A percentile compares a stretch with the other conserved stretches of the same genome.
phyloP scores from a whole-genome alignment of 2,113 vertebrate genomes.

The Vimba vimba region DNA sequence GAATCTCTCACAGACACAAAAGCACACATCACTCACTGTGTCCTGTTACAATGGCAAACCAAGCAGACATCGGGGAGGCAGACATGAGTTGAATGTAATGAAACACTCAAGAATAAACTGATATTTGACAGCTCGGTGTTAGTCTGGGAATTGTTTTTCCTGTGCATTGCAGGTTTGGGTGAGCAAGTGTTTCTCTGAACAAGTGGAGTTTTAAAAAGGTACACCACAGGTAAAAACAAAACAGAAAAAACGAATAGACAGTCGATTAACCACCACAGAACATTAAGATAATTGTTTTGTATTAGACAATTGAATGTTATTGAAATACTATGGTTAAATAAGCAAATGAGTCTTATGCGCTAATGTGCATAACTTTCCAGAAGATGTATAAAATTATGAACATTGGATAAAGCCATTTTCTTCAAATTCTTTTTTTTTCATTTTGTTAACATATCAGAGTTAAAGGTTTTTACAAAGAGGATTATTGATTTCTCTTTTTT shows the following conservation, averaged over 20 bases:
- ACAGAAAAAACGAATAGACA: background rate
- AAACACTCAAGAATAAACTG: conserved; percentile 16
- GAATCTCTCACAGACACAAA: background rate
- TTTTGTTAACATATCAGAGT: background rate
- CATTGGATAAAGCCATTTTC: background rate
- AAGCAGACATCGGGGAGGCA: conserved; percentile 22
- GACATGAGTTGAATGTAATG: conserved; percentile 22
- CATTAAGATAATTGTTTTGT: background rate
- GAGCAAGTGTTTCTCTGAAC: background rate
- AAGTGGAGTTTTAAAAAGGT: conserved; percentile 23
- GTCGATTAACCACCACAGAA: background rate
- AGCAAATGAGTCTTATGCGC: background rate
- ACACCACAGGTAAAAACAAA: background rate
- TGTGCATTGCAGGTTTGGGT: background rate
- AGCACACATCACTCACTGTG: conserved; percentile 1
- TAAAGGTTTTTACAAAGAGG: background rate
- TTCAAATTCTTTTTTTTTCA: background rate
- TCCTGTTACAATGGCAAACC: conserved; percentile 18
- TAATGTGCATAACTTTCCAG: background rate
- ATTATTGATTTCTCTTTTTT: background rate
- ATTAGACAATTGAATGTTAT: background rate
- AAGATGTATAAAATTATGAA: background rate
- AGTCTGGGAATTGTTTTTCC: background rate
- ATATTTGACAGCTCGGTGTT: conserved; percentile 3
- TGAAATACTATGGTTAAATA: background rate